These are phyloP conservation scores for Caranx ignobilis DNA, from an alignment of 2,113 vertebrate species.

Conservation along the genomic window DNA sequence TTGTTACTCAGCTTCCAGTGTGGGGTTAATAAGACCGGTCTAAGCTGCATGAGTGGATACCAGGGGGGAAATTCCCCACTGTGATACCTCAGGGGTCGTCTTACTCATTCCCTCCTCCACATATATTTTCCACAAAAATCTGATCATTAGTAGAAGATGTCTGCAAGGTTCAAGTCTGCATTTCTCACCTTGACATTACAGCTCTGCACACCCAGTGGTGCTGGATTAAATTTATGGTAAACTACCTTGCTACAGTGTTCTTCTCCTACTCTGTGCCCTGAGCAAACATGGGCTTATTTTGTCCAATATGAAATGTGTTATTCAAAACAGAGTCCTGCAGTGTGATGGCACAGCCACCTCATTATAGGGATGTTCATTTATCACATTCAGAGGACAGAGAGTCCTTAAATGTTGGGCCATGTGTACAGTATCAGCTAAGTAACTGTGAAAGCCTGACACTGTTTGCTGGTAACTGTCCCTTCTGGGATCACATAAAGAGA, in stretches of 20 bases:
- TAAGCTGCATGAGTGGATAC: conserved; percentile 17
- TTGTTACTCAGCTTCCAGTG: conserved; percentile 23
- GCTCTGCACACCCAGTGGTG: conserved; percentile 28
- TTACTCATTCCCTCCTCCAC: conserved; percentile 56
- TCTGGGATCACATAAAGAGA: conserved; percentile 55
- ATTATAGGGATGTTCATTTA: conserved; percentile 63
- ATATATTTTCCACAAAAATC: conserved; percentile 50
- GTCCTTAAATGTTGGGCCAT: conserved; percentile 55
- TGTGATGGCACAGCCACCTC: conserved; percentile 47
- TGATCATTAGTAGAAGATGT: conserved; percentile 69
- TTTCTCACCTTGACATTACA: conserved; percentile 69
- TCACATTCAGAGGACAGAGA: conserved; percentile 47
- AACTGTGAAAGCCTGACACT: conserved; percentile 46
- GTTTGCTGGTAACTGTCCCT: conserved; percentile 68
- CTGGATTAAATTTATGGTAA: conserved; percentile 52
- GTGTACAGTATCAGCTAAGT: conserved; percentile 26
- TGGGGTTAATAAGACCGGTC: conserved; percentile 36
- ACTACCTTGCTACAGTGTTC: conserved; percentile 19
- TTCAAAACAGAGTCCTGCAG: conserved; percentile 53
- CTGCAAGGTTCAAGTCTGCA: conserved; percentile 52
- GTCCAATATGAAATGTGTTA: conserved; percentile 51
- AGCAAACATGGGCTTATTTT: conserved; percentile 51
- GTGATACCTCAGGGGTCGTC: conserved; percentile 41
- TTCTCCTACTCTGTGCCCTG: conserved; percentile 14
- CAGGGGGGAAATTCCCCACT: conserved; percentile 41